Evolutionary conservation across 2,797 vertebrate genomes (phyloP), one percentile per base, ranked within the genome.

Genomic region (Gouania willdenowi): DNA sequence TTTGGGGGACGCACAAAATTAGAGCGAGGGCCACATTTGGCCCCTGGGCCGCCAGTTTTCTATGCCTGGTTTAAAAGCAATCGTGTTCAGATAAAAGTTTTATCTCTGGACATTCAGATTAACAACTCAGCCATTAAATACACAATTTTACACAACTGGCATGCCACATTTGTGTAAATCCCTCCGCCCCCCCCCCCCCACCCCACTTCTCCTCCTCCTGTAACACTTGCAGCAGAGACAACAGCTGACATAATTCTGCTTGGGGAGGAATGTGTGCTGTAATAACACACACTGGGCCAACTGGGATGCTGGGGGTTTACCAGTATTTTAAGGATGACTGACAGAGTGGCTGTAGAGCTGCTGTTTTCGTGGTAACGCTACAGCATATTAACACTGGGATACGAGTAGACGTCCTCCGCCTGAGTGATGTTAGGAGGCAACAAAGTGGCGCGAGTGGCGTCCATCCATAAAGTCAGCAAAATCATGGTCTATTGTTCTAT

Each of bases 171-270:
- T 66, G 47, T 59, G 45, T 26, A 64, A 77, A 75, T 66, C 67
- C 75, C 64, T 41, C 27, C 13, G 14, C 13, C 13, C 13, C n/a
- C n/a, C n/a, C n/a, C n/a, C n/a, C 13, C 13, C 30, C 38, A 36
- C 50, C 44, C 52, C 58, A 35, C 48, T 59, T 40, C 19, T 39
- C 44, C 36, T 36, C 54, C 47, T 56, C 60, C 55, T 57, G 60
- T 68, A 45, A 68, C 43, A 53, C 61, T 63, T 55, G 58, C 41
- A 22, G 46, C 26, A 21, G 52, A 68, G 61, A 74, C 55, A 38
- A 87, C 81, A 85, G 77, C 77, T 86, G 82, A 82, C 69, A 75
- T 73, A 83, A 85, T 72, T 78, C 66, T 60, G 52, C 73, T 50
- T 79, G 65, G 55, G 43, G 59, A 80, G 73, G 77, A 77, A 89